phyloP scores from a whole-genome alignment of 2,113 vertebrate species.

The Balaenoptera acutorostrata region DNA sequence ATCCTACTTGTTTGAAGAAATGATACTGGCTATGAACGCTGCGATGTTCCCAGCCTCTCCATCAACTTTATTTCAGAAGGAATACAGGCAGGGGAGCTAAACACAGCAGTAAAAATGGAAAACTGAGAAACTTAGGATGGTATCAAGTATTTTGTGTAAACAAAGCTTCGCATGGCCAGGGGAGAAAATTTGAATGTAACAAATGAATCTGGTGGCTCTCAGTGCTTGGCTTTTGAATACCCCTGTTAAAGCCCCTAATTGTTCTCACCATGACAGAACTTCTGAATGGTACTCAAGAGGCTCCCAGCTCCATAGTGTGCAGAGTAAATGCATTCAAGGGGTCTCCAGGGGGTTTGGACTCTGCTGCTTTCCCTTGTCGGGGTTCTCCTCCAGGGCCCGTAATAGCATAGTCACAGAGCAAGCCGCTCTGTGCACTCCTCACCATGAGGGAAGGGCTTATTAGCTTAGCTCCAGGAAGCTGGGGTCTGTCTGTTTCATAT shows the following conservation, averaged over 20 bases:
- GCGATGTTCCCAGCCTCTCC: not conserved
- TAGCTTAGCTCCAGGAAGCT: constrained; percentile 21
- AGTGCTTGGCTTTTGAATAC: constrained; percentile 44
- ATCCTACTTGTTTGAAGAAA: not conserved
- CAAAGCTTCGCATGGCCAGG: constrained; percentile 51
- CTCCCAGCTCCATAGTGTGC: constrained; percentile 34
- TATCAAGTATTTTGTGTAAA: constrained; percentile 52
- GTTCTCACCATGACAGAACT: constrained; percentile 57
- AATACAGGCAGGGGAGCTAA: constrained; percentile 25
- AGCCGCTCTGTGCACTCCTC: not conserved
- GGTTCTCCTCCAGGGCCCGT: constrained; percentile 43
- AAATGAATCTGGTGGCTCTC: constrained; percentile 44
- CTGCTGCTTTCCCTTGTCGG: constrained; percentile 32
- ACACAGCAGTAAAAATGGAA: constrained; percentile 31
- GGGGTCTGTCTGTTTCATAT: not conserved
- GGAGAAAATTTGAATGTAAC: constrained; percentile 66
- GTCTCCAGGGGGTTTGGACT: constrained; percentile 25
- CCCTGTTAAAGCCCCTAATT: constrained; percentile 59
- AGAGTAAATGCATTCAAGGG: constrained; percentile 33
- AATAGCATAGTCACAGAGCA: constrained; percentile 43
- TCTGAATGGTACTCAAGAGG: constrained; percentile 52
- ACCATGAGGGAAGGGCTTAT: constrained; percentile 1
- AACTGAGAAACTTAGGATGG: constrained; percentile 27
- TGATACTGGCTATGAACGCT: not conserved
- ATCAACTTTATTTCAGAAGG: constrained; percentile 33